These are phyloP conservation scores for Achroia grisella DNA, from an alignment of 1,140 invertebrate genomes.

Conservation along the genomic window DNA sequence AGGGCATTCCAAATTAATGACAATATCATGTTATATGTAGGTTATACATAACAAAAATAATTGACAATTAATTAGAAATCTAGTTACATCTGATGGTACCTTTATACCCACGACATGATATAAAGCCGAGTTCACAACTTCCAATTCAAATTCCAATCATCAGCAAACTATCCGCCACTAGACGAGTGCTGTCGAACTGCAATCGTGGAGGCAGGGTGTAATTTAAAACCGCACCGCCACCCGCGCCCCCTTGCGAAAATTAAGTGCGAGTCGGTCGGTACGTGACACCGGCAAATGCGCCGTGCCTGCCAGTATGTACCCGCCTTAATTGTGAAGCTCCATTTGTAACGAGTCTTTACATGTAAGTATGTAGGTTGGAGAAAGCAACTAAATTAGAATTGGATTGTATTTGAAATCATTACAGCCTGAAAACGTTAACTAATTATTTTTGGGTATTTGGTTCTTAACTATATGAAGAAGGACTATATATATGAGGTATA, in stretches of 20 bases:
- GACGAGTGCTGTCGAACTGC: conserved; percentile 40
- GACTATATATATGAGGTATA: too few species aligned
- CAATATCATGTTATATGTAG: too few species aligned
- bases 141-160: conserved; percentile 19
- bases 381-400: too few species aligned
- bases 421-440: too few species aligned
- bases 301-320: conserved; percentile 45
- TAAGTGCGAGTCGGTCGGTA: conserved; percentile 57
- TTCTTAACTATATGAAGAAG: too few species aligned
- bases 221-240: conserved; percentile 61
- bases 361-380: conserved; percentile 6
- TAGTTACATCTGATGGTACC: too few species aligned
- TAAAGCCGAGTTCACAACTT: not conserved
- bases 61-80: too few species aligned
- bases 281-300: conserved; percentile 63
- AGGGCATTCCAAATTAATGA: too few species aligned
- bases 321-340: conserved; percentile 62
- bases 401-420: too few species aligned
- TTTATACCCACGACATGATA: too few species aligned
- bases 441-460: too few species aligned
- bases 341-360: conserved; percentile 41
- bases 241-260: conserved; percentile 44
- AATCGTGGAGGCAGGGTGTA: conserved; percentile 42
- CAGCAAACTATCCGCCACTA: conserved; percentile 33
- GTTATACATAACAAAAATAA: too few species aligned